These are phyloP conservation scores for Stratiomys singularior DNA, from an alignment of 2,888 invertebrate species.

Conservation along the genomic window DNA sequence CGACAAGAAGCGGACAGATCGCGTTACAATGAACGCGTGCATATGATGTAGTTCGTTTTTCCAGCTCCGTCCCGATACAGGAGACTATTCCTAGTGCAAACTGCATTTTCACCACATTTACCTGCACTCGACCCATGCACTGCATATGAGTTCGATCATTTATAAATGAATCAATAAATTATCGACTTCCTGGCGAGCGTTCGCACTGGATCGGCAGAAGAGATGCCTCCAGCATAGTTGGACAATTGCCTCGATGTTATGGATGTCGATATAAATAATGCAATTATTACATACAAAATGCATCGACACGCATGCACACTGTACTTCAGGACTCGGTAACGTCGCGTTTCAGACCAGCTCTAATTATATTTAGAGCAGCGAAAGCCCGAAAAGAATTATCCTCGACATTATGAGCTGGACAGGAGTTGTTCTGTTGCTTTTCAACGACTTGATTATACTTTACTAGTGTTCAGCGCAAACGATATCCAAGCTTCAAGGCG, in stretches of 20 bases:
- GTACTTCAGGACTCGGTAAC: not conserved
- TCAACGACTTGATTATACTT: slow-evolving; percentile 28
- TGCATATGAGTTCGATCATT: slow-evolving; percentile 39
- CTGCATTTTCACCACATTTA: not conserved
- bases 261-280: slow-evolving; percentile 32
- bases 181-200: slow-evolving; percentile 47
- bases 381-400: too few species aligned
- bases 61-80: not conserved
- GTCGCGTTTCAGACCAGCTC: not conserved
- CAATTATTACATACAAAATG: not conserved
- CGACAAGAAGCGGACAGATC: slow-evolving; percentile 36
- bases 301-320: not conserved
- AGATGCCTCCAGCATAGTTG: slow-evolving; percentile 37
- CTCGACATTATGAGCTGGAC: too few species aligned
- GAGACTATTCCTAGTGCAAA: not conserved
- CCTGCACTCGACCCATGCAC: not conserved
- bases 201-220: slow-evolving; percentile 16
- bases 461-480: not conserved
- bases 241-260: slow-evolving; percentile 29
- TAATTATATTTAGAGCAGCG: too few species aligned
- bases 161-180: slow-evolving; percentile 49
- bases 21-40: slow-evolving; percentile 32
- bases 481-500: not conserved
- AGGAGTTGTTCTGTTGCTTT: not conserved
- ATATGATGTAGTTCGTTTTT: slow-evolving; percentile 30